phyloP scores from a whole-genome alignment of 2,797 vertebrate genomes.

The Nyctalus aviator region DNA sequence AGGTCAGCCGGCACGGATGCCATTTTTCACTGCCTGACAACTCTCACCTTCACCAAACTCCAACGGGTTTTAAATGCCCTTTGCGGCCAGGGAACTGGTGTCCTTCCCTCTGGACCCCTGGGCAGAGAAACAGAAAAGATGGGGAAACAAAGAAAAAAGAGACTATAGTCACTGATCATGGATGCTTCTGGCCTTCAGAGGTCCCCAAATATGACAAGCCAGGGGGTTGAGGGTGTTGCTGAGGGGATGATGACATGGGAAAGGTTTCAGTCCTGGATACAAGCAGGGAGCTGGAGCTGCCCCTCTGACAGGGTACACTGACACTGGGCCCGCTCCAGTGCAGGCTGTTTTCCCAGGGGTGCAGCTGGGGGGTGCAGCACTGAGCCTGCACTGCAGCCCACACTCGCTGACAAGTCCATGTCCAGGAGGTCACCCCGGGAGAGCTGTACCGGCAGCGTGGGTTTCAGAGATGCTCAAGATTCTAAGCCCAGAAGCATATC shows the following conservation, averaged over 20 bases:
- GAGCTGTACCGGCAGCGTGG: not conserved
- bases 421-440: not conserved
- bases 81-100: slow-evolving; percentile 79
- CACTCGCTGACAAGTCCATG: not conserved
- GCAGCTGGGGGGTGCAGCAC: not conserved
- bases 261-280: not conserved
- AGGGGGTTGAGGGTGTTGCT: not conserved
- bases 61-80: slow-evolving; percentile 84
- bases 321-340: not conserved
- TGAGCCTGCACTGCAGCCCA: not conserved
- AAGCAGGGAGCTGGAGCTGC: not conserved
- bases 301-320: not conserved
- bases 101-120: not conserved
- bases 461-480: slow-evolving; percentile 12
- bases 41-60: slow-evolving; percentile 90
- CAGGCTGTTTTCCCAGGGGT: not conserved
- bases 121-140: not conserved
- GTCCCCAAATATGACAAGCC: not conserved
- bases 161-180: fast-evolving
- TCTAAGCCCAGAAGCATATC: not conserved
- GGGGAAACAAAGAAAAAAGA: not conserved
- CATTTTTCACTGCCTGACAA: slow-evolving; percentile 91
- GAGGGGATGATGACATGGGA: fast-evolving
- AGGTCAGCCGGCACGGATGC: slow-evolving; percentile 89
- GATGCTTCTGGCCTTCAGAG: not conserved